These are phyloP conservation scores for Bombus affinis DNA, from an alignment of 1,140 invertebrate genomes.

Conservation along the genomic window DNA sequence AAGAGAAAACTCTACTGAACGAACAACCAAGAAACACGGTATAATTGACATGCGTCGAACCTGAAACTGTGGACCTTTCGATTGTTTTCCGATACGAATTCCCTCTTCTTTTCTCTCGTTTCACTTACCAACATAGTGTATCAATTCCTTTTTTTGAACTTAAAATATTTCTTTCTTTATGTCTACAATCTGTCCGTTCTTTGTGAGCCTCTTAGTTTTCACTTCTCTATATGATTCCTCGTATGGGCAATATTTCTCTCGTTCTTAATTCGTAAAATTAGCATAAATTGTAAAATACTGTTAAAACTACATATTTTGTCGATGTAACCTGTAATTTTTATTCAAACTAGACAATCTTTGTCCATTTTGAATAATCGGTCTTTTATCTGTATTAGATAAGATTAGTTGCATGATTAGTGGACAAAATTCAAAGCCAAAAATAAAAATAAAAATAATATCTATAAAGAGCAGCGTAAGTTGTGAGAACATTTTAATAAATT, in stretches of 20 bases:
- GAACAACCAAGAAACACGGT: neutral
- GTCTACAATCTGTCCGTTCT: neutral
- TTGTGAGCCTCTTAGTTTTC: neutral
- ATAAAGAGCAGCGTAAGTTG: too few species aligned
- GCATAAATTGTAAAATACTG: neutral
- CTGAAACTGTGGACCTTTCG: constrained; percentile 64
- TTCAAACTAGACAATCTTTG: neutral
- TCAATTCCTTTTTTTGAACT: neutral
- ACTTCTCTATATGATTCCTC: neutral
- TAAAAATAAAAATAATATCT: neutral
- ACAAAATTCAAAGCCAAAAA: neutral
- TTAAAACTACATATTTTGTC: neutral
- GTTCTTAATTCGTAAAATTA: neutral
- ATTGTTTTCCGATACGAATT: constrained; percentile 73
- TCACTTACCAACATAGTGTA: neutral
- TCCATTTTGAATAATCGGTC: accelerated
- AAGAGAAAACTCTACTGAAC: neutral
- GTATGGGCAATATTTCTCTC: neutral
- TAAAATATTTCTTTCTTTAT: neutral
- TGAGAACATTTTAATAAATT: neutral
- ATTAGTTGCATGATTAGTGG: neutral
- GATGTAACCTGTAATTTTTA: neutral
- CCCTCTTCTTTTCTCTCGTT: neutral
- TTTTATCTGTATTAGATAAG: neutral
- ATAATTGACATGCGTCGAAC: constrained; percentile 55